A percentile compares a stretch with the other conserved stretches of the same genome.
phyloP scores from a whole-genome alignment of 2,888 invertebrate species.

The Meloe dianella region DNA sequence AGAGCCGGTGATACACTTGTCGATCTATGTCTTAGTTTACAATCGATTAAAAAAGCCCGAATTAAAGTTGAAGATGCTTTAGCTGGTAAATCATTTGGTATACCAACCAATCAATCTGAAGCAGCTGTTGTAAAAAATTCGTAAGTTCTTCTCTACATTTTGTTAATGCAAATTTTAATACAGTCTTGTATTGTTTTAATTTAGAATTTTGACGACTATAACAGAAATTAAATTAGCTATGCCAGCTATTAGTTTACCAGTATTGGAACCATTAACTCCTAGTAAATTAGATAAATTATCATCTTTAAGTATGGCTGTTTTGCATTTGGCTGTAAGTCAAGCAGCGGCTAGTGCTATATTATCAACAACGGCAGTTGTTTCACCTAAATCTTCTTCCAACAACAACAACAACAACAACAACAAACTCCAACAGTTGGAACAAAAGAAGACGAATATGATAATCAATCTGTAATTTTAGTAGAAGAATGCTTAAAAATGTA shows the following conservation, averaged over 20 bases:
- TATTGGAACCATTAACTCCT: slow-evolving; percentile 85
- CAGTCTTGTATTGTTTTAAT: no score
- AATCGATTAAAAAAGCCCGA: slow-evolving; percentile 69
- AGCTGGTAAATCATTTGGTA: slow-evolving; percentile 70
- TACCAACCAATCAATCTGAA: slow-evolving; percentile 73
- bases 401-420: slow-evolving; percentile 39
- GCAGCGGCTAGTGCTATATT: slow-evolving; percentile 69
- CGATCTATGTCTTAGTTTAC: slow-evolving; percentile 81
- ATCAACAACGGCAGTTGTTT: slow-evolving; percentile 65
- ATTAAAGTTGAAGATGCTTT: slow-evolving; percentile 68
- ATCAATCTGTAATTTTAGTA: slow-evolving; percentile 80
- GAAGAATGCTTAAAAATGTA: slow-evolving; percentile 89
- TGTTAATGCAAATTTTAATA: no score
- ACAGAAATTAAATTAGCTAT: slow-evolving; percentile 85
- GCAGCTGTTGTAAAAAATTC: slow-evolving; percentile 71
- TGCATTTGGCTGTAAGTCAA: slow-evolving; percentile 80
- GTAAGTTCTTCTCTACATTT: slow-evolving; percentile 58
- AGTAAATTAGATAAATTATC: slow-evolving; percentile 83
- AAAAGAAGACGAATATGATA: slow-evolving; percentile 78
- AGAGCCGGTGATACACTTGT: slow-evolving; percentile 83
- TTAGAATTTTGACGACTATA: slow-evolving; percentile 78
- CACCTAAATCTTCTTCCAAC: slow-evolving; percentile 65
- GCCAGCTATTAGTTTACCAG: slow-evolving; percentile 82
- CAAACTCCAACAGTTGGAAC: slow-evolving; percentile 47
- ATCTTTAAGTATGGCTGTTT: slow-evolving; percentile 80